Conservation (phyloP, 2,113 vertebrate genomes). For the Tringa solitaria region DNA sequence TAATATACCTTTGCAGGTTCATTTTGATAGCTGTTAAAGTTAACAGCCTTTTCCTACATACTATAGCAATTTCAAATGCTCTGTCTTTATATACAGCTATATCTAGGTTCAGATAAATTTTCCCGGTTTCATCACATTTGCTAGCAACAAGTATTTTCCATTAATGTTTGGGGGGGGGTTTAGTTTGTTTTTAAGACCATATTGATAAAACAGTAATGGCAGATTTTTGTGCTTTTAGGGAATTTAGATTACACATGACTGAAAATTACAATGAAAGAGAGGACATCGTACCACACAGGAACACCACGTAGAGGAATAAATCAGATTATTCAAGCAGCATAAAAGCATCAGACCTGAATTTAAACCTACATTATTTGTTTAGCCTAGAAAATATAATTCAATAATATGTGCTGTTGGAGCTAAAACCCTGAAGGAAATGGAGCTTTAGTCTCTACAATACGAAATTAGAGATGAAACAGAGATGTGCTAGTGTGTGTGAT, state of each 20-base stretch:
- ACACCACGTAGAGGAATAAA: background rate
- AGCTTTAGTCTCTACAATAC: background rate
- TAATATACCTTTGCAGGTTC: background rate
- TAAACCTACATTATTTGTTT: background rate
- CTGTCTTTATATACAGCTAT: background rate
- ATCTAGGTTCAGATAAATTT: background rate
- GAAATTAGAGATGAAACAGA: background rate
- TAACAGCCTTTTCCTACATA: background rate
- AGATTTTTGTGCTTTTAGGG: background rate
- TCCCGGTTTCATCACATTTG: background rate
- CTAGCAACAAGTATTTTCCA: constrained; percentile 10
- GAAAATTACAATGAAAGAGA: background rate
- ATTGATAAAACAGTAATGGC: background rate
- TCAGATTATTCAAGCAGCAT: background rate
- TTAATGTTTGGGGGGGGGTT: background rate
- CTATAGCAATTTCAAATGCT: background rate
- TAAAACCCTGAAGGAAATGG: background rate
- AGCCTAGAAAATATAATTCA: background rate
- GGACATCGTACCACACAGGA: background rate
- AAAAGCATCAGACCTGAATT: background rate
- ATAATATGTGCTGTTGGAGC: background rate
- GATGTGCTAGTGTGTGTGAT: background rate
- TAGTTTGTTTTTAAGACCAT: background rate
- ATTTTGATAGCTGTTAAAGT: background rate
- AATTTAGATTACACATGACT: background rate